Base-by-base conservation (phyloP, 2,888 invertebrate species). In the Lycia hirtaria region DNA sequence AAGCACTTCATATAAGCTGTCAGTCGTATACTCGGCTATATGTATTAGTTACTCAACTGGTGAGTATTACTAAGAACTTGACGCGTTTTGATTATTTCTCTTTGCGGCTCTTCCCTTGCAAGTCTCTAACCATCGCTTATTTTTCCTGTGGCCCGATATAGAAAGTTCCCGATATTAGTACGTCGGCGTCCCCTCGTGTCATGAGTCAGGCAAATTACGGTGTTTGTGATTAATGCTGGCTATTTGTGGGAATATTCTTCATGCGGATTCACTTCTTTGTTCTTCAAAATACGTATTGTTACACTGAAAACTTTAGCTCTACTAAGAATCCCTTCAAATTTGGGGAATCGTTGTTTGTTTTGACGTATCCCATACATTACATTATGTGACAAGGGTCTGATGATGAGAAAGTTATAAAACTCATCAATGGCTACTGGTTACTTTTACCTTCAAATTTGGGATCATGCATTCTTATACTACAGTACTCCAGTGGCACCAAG, bases 191-290 rank as follows among this genome's bases (percentile, higher is more conserved):
- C 87, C 88, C 83, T 83, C 81, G 67, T 82, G 82, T 81, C 85
- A 84, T 90, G 90, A 90, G 82, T 90, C 88, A 91, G 85, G 85
- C 87, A 85, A 88, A 91, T 90, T 87, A 85, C 85, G 78, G 80
- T 77, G 71, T 84, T 81, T 84, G 87, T 89, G 88, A 90, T 89
- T 89, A 88, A 90, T 89, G 83, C 79, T 67, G 69, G 83, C 87
- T 90, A 89, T 90, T 90, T 79, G 79, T 85, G 83, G 77, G 74
- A 69, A 73, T 80, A 81, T 79, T 74, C 80, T 80, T 77, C 75
- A 76, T 73, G 69, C 65, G 68, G 66, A 66, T 71, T 69, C 72
- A 74, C 72, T 82, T 77, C 83, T 87, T 87, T 88, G 87, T 87
- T 84, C 75, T 68, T 68, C 69, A 43, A 65, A 69, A 65, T 41